These are phyloP conservation scores for Dicrurus megarhynchus DNA, from an alignment of 2,113 vertebrate species.

Conservation along the genomic window DNA sequence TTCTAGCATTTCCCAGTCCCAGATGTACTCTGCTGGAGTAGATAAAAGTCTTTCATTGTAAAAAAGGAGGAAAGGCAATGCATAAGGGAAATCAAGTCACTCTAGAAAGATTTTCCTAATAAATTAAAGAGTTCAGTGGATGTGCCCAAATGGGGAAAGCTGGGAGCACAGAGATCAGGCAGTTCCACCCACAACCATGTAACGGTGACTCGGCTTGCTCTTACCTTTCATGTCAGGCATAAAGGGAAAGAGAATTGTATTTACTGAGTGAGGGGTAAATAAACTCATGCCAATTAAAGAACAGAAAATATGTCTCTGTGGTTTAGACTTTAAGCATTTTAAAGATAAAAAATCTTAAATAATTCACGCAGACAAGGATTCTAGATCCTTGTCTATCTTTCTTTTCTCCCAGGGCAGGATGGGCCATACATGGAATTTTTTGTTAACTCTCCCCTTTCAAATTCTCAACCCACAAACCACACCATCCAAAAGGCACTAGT, in stretches of 20 bases:
- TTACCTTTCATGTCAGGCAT: constrained; percentile 67
- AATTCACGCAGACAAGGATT: constrained; percentile 39
- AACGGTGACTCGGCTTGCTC: not conserved
- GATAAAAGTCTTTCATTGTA: constrained; percentile 16
- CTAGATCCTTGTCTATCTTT: not conserved
- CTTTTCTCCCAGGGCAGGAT: not conserved
- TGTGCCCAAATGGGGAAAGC: not conserved
- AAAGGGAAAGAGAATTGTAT: constrained; percentile 54
- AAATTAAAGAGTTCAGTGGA: constrained; percentile 48
- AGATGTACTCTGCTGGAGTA: not conserved
- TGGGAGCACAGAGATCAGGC: constrained; percentile 13
- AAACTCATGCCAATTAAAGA: constrained; percentile 56
- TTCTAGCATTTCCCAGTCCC: not conserved
- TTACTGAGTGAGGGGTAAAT: constrained; percentile 59
- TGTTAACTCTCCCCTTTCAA: not conserved
- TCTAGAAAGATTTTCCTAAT: constrained; percentile 24
- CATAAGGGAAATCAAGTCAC: constrained; percentile 8
- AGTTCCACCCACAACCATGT: constrained; percentile 10
- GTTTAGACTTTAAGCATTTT: constrained; percentile 54
- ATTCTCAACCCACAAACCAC: not conserved
- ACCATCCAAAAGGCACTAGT: not conserved
- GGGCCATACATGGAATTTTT: not conserved
- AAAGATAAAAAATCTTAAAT: constrained; percentile 38
- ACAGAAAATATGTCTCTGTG: constrained; percentile 55
- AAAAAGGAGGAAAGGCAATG: constrained; percentile 14